A percentile compares a stretch with the other conserved stretches of the same genome.
phyloP scores from a whole-genome alignment of 2,113 vertebrate species.

The Puma concolor region DNA sequence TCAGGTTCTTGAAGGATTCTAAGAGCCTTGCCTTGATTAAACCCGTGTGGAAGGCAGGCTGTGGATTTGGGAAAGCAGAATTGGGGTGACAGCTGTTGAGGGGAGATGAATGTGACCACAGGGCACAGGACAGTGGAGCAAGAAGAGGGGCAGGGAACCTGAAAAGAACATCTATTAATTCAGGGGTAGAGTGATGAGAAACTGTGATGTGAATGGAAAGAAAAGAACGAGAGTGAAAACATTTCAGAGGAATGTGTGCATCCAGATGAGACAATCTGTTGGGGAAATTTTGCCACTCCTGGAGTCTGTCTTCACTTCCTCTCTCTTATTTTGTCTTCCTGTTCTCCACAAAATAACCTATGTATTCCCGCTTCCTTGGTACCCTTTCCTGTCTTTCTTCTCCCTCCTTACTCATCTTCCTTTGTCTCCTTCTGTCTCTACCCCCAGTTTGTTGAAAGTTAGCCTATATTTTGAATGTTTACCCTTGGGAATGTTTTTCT shows the following conservation, averaged over 20 bases:
- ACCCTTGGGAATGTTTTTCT: conserved; percentile 69
- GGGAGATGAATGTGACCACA: not conserved
- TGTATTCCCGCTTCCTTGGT: not conserved
- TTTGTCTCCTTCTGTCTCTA: not conserved
- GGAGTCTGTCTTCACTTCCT: not conserved
- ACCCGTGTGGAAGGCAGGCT: not conserved
- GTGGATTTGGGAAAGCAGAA: not conserved
- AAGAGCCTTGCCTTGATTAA: not conserved
- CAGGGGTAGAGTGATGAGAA: not conserved
- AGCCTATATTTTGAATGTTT: conserved; percentile 52
- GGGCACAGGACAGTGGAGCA: not conserved
- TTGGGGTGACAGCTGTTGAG: not conserved
- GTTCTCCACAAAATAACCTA: not conserved
- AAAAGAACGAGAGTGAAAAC: not conserved
- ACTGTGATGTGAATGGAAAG: not conserved
- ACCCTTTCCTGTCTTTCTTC: not conserved
- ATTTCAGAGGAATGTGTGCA: not conserved
- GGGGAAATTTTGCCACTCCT: not conserved
- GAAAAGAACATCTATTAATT: not conserved
- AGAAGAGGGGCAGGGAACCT: not conserved
- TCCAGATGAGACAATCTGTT: not conserved
- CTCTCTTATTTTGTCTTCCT: not conserved
- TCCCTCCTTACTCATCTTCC: not conserved
- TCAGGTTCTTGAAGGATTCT: not conserved
- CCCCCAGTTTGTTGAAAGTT: conserved; percentile 42